Evolutionary conservation across 2,797 vertebrate genomes (phyloP), one percentile per base, ranked within the genome.

Genomic region (Hybognathus amarus): DNA sequence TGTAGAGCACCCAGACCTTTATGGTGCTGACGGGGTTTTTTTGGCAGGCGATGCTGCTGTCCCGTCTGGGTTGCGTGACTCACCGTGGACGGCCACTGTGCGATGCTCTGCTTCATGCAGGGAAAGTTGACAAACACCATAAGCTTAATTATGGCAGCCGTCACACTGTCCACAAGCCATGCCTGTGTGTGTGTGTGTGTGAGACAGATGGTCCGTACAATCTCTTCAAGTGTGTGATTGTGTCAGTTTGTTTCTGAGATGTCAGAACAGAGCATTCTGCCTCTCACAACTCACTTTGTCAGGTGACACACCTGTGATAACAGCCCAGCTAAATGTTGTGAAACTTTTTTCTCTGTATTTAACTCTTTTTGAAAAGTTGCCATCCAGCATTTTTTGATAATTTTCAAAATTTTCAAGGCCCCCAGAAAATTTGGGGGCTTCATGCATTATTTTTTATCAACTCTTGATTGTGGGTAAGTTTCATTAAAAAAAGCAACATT

Each of bases 51-150:
- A 86, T 85, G 77, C 74, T 87, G 87, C 89, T 88, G 87, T 87
- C 90, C 89, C 77, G 85, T 85, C 92, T 92, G 90, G 92, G 87
- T 92, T 90, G 89, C 64, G 75, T 94, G 92, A 93, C 90, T 94
- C 92, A 93, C 87, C 83, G 82, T 73, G 90, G 90, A 90, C 90
- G 89, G 91, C 90, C 90, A 52, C 83, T 83, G 89, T 77, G 89
- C 52, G 47, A 85, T 76, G 80, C 87, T 93, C 90, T 91, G 88
- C 87, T 87, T 85, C 90, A 87, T 86, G 89, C 90, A 89, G 90
- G 89, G 88, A 90, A 91, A 91, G 90, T 89, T 84, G 85, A 93
- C 90, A 92, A 90, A 92, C 89, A 93, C 89, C 91, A 93, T 91
- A 93, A 91, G 93, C 90, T 92, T 94, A 89, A 93, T 93, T 91